These are phyloP conservation scores for Troides oblongomaculatus DNA, from an alignment of 2,888 invertebrate species.

Conservation along the genomic window DNA sequence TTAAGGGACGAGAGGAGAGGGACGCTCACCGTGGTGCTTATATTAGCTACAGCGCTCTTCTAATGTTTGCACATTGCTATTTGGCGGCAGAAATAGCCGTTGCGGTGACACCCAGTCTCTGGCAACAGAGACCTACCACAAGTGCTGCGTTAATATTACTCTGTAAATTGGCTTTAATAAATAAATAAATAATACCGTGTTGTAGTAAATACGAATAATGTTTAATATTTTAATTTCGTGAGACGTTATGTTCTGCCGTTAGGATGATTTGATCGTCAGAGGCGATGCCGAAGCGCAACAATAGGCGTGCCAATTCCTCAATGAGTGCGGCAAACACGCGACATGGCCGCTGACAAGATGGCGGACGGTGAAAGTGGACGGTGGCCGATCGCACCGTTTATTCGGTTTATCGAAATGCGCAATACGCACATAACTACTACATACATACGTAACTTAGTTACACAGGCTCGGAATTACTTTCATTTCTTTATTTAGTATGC, in stretches of 20 bases:
- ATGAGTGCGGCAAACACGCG: conserved; percentile 51
- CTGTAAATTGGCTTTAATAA: too few relatives aligned
- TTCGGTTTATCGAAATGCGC: conserved; percentile 45
- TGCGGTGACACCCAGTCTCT: too few relatives aligned
- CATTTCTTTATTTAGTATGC: conserved; percentile 26
- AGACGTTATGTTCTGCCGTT: conserved; percentile 10
- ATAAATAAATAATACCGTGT: too few relatives aligned
- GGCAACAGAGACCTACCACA: too few relatives aligned
- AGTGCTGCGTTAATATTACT: too few relatives aligned
- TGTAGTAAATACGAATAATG: too few relatives aligned
- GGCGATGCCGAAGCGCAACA: conserved; percentile 45
- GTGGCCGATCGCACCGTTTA: conserved; percentile 50
- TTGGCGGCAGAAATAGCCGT: too few relatives aligned
- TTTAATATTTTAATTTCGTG: neutral
- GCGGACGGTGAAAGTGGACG: conserved; percentile 73
- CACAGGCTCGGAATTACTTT: conserved; percentile 24
- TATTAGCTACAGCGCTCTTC: too few relatives aligned
- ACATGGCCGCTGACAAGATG: conserved; percentile 67
- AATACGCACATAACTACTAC: conserved; percentile 25
- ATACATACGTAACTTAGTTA: conserved; percentile 16
- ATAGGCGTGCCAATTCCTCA: conserved; percentile 62
- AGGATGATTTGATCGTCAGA: conserved; percentile 42
- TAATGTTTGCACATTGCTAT: too few relatives aligned
- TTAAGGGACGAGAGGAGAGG: too few relatives aligned
- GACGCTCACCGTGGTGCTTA: too few relatives aligned